phyloP scores from a whole-genome alignment of 2,113 vertebrate species.

The Psilopogon haemacephalus region DNA sequence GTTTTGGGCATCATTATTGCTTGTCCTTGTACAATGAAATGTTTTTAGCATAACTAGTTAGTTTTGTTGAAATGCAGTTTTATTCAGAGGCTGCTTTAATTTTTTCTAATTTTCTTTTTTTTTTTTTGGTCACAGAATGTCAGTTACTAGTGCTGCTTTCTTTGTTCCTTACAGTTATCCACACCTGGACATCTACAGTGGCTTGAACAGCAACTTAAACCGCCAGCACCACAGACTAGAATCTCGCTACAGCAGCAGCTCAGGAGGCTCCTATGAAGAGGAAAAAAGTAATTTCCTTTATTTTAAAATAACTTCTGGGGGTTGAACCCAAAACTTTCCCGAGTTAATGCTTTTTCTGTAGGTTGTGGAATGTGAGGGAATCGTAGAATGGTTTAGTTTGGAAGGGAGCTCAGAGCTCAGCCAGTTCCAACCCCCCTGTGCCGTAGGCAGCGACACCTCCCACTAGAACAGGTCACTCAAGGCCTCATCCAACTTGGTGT shows the following conservation, averaged over 20 bases:
- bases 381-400: too few species aligned
- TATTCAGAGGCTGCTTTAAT: not conserved
- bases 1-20: not conserved
- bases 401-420: too few species aligned
- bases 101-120: too few species aligned
- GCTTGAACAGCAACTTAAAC: constrained; percentile 92
- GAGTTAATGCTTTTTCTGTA: not conserved
- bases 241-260: constrained; percentile 99
- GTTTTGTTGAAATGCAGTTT: not conserved
- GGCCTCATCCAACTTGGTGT: too few species aligned
- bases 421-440: too few species aligned
- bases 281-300: constrained; percentile 87
- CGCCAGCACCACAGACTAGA: constrained; percentile 97
- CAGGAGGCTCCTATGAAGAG: constrained; percentile 97
- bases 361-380: too few species aligned
- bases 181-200: constrained; percentile 92
- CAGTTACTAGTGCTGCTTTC: not conserved
- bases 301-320: not conserved
- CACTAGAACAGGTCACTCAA: too few species aligned
- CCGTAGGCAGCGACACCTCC: too few species aligned
- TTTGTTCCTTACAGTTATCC: constrained; percentile 78
- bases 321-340: not conserved
- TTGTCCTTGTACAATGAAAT: not conserved
- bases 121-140: not conserved
- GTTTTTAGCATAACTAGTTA: not conserved